Base-by-base conservation (phyloP, 2,888 invertebrate species). In the Drosophila conformis region DNA sequence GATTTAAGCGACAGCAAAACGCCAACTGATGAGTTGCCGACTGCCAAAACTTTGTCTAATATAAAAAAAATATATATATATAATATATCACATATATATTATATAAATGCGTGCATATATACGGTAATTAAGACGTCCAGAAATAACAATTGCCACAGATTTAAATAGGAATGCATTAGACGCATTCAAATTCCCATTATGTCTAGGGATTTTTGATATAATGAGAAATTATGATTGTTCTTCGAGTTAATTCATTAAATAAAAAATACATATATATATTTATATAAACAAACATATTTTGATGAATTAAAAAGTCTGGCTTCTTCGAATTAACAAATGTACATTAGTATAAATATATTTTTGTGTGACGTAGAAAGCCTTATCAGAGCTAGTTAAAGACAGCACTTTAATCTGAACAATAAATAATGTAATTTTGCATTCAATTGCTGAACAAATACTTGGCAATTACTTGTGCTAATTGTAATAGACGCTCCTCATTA, bases 381-480 rank as follows among this genome's bases (percentile, higher is more conserved):
- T 40, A 40, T 40, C 40, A 5, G n/a, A 21, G 46, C 4, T 13
- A 21, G 42, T 46, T 7, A 4, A 11, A 13, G 13, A 13, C 11
- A 46, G 6, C 42, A 13, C 13, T 13, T 1, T 4, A 46, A 21
- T 3, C 46, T 1, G 21, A 2, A 21, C 13, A 46, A 46, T 46
- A 21, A 46, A 21, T 46, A 21, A 46, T 13, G 7, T 4, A 13
- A 21, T 46, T 46, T 40, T 21, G 42, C 11, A 21, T 21, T 2
- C 2, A 21, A 21, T 21, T 46, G 46, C 25, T 4, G 69, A 68
- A 70, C 76, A 79, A 80, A 82, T 73, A 82, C 69, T 81, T 81
- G 58, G 73, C 76, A 87, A 89, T 84, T 87, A 89, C 74, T 76
- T 79, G 73, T 81, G 62, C 87, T 89, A 84, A 84, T 84, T 84